A percentile compares a stretch with the other conserved stretches of the same genome.
phyloP scores from a whole-genome alignment of 2,113 vertebrate genomes.

The Rhea americana region DNA sequence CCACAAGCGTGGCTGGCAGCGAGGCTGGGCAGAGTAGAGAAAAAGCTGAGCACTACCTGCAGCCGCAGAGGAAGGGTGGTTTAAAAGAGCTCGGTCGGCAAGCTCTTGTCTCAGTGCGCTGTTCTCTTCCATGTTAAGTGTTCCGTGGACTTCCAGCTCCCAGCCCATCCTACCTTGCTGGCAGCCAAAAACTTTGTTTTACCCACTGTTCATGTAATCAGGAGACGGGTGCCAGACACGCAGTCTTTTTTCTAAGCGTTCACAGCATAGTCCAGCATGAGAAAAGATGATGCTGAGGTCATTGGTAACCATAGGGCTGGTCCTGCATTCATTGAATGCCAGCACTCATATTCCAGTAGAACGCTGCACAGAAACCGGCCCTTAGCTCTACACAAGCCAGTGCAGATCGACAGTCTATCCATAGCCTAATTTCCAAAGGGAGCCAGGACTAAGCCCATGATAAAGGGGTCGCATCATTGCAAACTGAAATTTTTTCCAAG shows the following conservation, averaged over 20 bases:
- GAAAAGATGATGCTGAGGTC: background rate
- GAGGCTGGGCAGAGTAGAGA: background rate
- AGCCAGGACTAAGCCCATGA: background rate
- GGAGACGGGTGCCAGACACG: too few relatives aligned
- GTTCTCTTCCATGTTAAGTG: background rate
- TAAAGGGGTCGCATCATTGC: background rate
- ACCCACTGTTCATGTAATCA: background rate
- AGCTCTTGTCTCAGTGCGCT: background rate
- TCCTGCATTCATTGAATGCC: background rate
- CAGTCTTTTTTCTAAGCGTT: too few relatives aligned
- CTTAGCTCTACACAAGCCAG: background rate
- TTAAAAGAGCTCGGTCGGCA: constrained; percentile 10
- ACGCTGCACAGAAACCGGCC: background rate
- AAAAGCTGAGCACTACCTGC: background rate
- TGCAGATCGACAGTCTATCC: background rate
- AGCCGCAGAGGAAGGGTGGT: background rate
- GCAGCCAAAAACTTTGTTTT: background rate
- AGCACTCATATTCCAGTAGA: background rate
- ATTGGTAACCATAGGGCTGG: too few relatives aligned
- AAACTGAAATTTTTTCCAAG: background rate
- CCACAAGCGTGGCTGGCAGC: background rate
- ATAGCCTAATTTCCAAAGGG: background rate
- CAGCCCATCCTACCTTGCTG: background rate
- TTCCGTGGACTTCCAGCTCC: background rate
- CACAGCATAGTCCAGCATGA: background rate